These are phyloP conservation scores for Synanthedon formicaeformis DNA, from an alignment of 2,888 invertebrate genomes.

Conservation along the genomic window DNA sequence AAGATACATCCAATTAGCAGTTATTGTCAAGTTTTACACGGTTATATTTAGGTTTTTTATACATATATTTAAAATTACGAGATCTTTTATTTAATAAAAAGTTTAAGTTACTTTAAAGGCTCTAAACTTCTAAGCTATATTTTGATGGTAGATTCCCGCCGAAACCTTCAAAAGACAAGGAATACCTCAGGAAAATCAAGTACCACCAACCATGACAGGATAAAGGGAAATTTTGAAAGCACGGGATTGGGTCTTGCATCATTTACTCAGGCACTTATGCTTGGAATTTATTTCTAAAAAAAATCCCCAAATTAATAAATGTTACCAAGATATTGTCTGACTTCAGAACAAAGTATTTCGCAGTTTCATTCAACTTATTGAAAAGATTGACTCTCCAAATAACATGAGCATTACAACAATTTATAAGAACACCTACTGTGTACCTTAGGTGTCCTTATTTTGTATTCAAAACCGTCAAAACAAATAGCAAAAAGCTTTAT, in stretches of 20 bases:
- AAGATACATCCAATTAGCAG: slow-evolving; percentile 32
- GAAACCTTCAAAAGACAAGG: too few species aligned
- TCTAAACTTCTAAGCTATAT: too few species aligned
- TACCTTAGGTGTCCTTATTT: slow-evolving; percentile 54
- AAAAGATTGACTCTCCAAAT: slow-evolving; percentile 14
- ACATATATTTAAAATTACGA: neutral
- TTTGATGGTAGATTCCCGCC: too few species aligned
- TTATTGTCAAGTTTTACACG: slow-evolving; percentile 15
- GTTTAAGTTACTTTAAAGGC: neutral
- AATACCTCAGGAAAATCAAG: too few species aligned
- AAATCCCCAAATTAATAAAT: neutral
- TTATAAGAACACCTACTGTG: slow-evolving; percentile 57
- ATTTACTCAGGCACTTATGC: too few species aligned
- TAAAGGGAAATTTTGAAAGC: too few species aligned
- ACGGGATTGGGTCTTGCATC: too few species aligned
- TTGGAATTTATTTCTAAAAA: too few species aligned
- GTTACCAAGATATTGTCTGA: slow-evolving; percentile 9
- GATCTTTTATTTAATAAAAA: neutral
- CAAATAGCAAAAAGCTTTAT: neutral
- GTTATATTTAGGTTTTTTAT: neutral
- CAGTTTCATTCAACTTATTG: neutral
- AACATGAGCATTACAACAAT: slow-evolving; percentile 44
- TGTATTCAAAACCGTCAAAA: slow-evolving; percentile 12
- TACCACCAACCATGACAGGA: too few species aligned
- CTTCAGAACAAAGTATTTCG: slow-evolving; percentile 1